phyloP scores from a whole-genome alignment of 2,797 vertebrate genomes.

The Picus viridis region DNA sequence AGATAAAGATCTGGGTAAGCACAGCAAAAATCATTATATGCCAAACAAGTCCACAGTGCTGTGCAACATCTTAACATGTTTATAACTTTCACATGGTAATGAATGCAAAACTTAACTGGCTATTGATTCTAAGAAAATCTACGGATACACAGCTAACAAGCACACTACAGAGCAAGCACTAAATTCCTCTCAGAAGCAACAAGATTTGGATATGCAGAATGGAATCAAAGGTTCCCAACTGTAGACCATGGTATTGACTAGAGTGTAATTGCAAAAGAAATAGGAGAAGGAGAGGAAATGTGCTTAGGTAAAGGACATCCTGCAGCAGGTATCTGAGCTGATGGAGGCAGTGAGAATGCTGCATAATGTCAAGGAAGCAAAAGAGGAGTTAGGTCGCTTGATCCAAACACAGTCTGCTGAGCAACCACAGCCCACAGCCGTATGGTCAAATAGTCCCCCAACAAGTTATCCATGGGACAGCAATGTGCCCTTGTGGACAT shows the following conservation, averaged over 20 bases:
- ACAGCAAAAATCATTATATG: not conserved
- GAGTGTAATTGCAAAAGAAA: not conserved
- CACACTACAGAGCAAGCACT: not conserved
- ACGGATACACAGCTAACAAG: rapidly evolving
- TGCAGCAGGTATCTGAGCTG: too few species aligned
- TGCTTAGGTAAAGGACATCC: too few species aligned
- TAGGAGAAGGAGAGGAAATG: not conserved
- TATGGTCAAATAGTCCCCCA: too few species aligned
- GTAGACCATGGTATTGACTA: not conserved
- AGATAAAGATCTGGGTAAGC: not conserved
- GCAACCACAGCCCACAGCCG: too few species aligned
- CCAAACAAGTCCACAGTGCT: not conserved
- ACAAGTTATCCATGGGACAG: too few species aligned
- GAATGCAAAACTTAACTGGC: not conserved
- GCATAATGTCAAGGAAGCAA: too few species aligned
- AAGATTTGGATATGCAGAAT: not conserved
- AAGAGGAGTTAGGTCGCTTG: too few species aligned
- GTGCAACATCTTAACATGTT: not conserved
- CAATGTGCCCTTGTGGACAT: too few species aligned
- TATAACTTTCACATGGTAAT: not conserved
- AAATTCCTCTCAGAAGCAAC: not conserved
- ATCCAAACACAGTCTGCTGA: too few species aligned
- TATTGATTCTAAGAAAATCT: not conserved
- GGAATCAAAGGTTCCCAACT: not conserved
- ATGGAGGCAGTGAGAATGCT: too few species aligned